Conservation (phyloP, 2,797 vertebrate species). For the Hydrolagus colliei region DNA sequence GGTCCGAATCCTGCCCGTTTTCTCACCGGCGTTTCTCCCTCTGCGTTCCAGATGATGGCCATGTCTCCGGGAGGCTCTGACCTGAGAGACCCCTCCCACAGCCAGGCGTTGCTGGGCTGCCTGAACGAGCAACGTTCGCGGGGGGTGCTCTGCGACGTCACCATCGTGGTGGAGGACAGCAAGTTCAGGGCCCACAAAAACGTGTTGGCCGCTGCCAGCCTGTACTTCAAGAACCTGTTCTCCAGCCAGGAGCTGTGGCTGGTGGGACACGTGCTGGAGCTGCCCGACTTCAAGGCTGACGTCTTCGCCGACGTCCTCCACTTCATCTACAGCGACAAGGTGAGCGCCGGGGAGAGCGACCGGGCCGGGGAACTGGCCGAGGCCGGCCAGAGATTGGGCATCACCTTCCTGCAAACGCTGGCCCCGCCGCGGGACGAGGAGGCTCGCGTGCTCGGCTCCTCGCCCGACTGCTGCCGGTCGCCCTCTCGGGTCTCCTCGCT, state of each 20-base stretch:
- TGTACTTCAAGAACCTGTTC: slow-evolving; percentile 88
- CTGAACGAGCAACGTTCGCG: slow-evolving; percentile 89
- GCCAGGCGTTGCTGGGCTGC: slow-evolving; percentile 78
- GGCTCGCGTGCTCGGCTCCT: slow-evolving; percentile 34
- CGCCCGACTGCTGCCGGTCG: slow-evolving; percentile 38
- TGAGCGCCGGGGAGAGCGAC: slow-evolving; percentile 67
- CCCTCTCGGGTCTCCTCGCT: slow-evolving; percentile 44
- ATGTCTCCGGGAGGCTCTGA: slow-evolving; percentile 73
- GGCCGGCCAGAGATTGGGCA: slow-evolving; percentile 88
- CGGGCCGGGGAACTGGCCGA: slow-evolving; percentile 73
- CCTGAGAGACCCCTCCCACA: slow-evolving; percentile 82
- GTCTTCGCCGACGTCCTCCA: slow-evolving; percentile 93
- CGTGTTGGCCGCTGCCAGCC: slow-evolving; percentile 88
- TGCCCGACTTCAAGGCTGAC: slow-evolving; percentile 91
- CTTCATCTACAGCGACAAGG: slow-evolving; percentile 92
- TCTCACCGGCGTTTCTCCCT: slow-evolving; percentile 34
- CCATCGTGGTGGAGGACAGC: slow-evolving; percentile 94
- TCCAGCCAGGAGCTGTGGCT: slow-evolving; percentile 71
- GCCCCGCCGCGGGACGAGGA: slow-evolving; percentile 46
- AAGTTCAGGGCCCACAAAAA: slow-evolving; percentile 97
- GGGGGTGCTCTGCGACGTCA: slow-evolving; percentile 91
- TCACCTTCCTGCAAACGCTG: slow-evolving; percentile 90
- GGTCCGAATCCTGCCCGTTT: not conserved
- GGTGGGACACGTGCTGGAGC: slow-evolving; percentile 82
- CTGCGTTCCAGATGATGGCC: slow-evolving; percentile 73